A percentile compares a stretch with the other conserved stretches of the same genome.
phyloP scores from a whole-genome alignment of 2,888 invertebrate genomes.

The Koerneria pararmatus region DNA sequence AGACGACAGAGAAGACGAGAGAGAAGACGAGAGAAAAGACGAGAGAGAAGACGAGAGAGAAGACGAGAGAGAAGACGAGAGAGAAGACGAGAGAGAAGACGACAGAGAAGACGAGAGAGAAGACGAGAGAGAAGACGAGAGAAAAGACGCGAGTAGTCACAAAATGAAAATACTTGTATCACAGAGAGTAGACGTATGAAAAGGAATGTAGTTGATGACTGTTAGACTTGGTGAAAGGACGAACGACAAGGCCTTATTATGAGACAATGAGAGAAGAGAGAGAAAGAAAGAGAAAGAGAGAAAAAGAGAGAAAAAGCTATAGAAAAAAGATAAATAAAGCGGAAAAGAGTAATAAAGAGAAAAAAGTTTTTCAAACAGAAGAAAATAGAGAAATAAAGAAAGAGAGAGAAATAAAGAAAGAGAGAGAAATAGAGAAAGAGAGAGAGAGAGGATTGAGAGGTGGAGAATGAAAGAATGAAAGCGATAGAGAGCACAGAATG shows the following conservation, averaged over 20 bases:
- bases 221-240: too few relatives aligned
- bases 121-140: too few relatives aligned
- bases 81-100: background rate
- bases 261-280: background rate
- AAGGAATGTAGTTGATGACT: too few relatives aligned
- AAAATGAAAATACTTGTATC: too few relatives aligned
- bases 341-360: background rate
- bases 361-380: background rate
- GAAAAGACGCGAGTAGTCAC: too few relatives aligned
- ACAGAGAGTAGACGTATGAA: too few relatives aligned
- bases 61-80: background rate
- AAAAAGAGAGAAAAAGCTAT: background rate
- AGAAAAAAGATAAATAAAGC: background rate
- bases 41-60: conserved; percentile 3
- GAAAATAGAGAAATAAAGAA: background rate
- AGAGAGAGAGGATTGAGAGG: background rate
- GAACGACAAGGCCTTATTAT: too few relatives aligned
- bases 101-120: background rate
- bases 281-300: background rate
- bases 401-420: background rate
- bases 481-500: too few relatives aligned
- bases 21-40: background rate
- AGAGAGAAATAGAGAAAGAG: background rate
- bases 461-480: too few relatives aligned
- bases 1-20: background rate